Evolutionary conservation across 2,888 invertebrate species (phyloP), one percentile per base, ranked within the genome.

Genomic region (Gortyna flavago): DNA sequence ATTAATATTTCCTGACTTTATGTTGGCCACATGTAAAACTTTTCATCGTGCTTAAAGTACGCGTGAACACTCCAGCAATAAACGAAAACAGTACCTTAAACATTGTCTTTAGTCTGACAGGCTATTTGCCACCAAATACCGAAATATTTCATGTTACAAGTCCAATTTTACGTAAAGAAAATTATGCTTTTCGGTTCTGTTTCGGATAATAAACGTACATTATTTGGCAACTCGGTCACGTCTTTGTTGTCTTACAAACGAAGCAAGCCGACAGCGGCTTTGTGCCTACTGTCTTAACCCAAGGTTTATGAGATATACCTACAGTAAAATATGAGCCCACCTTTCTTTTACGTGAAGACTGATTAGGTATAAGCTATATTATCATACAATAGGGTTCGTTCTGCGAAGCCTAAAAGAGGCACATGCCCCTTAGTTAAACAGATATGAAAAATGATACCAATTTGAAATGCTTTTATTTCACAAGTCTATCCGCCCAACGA

Each of bases 221-320:
- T 88, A 86, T 86, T 87, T 87, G 85, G 88, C 81, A 87, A 83
- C 83, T 72, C 78, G 54, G 87, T 87, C 87, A 87, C 87, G 87
- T 87, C n/a, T 69, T 41, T 77, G 81, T 83, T 87, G 87, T 88
- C 85, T 88, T 83, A 86, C 87, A 87, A 86, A 85, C 87, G 88
- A 86, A 85, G 85, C 83, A 70, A 78, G 75, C 78, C 72, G 84
- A 82, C 84, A 86, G 80, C 77, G 75, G 73, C 69, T 84, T 80
- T 86, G 66, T 77, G 59, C 80, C 68, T 75, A 70, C 74, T 67
- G 72, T 79, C 83, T 83, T 85, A 85, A 72, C 70, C 29, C 59
- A 75, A 79, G 72, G 51, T 51, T 75, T 75, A 84, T 72, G 72
- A 87, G 78, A 88, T 87, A 87, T 87, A 57, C 57, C 16, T 74